Percentiles rank a stretch among this genome's conserved stretches.
phyloP scores from a whole-genome alignment of 2,113 vertebrate species.

The Epinephelus fuscoguttatus region DNA sequence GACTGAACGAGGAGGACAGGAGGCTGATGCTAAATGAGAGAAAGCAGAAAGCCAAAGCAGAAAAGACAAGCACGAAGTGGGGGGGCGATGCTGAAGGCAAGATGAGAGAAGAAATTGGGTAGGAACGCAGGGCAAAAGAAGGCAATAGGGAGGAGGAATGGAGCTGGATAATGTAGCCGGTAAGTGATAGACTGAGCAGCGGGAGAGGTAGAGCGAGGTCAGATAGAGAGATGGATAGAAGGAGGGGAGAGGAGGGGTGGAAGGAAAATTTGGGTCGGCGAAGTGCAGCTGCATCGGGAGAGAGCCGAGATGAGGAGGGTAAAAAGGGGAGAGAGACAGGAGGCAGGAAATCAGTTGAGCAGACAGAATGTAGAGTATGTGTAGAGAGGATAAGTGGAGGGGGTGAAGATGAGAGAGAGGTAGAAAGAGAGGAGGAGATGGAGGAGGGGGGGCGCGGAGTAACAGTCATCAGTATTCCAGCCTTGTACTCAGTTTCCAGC shows the following conservation, averaged over 20 bases:
- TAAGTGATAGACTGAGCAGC: slow-evolving; percentile 69
- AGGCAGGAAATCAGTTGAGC: slow-evolving; percentile 80
- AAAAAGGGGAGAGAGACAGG: slow-evolving; percentile 55
- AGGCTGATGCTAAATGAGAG: slow-evolving; percentile 21
- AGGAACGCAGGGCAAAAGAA: not conserved
- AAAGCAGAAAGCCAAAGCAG: slow-evolving; percentile 11
- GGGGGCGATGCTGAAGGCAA: slow-evolving; percentile 20
- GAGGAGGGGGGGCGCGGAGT: slow-evolving; percentile 20
- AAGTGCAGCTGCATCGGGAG: slow-evolving; percentile 73
- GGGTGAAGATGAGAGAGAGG: slow-evolving; percentile 63
- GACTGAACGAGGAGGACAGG: slow-evolving; percentile 27
- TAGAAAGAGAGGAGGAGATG: slow-evolving; percentile 36
- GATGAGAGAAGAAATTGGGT: slow-evolving; percentile 37
- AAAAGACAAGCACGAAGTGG: slow-evolving; percentile 24
- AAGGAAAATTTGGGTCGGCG: slow-evolving; percentile 69
- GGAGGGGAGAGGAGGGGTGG: slow-evolving; percentile 32
- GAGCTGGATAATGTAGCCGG: slow-evolving; percentile 57
- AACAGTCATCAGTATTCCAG: slow-evolving; percentile 78
- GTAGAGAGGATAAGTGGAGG: slow-evolving; percentile 71
- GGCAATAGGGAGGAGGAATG: slow-evolving; percentile 33
- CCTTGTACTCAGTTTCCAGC: slow-evolving; percentile 68
- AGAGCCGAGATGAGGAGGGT: slow-evolving; percentile 57
- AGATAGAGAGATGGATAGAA: slow-evolving; percentile 62
- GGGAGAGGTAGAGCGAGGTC: slow-evolving; percentile 65
- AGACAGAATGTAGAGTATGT: slow-evolving; percentile 77